Base-by-base conservation (phyloP, 1,140 invertebrate genomes). In the Eupeodes corollae region DNA sequence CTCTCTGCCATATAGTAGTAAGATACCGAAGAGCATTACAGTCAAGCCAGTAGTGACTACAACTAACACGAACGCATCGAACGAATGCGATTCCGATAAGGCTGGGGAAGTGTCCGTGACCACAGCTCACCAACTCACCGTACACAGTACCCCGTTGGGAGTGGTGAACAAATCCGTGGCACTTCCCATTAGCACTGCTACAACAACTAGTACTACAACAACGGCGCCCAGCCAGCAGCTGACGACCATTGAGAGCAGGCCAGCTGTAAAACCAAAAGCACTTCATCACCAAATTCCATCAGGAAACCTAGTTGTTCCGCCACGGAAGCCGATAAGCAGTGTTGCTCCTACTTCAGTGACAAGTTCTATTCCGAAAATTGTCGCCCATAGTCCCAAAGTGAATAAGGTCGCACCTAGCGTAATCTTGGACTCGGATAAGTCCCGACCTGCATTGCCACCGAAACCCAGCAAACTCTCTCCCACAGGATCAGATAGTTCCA, bases 271-370 rank as follows among this genome's bases (percentile, higher is more conserved):
- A 42, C 56, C 63, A 3, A 53, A 65, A 15, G 59, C 57, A 10
- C 19, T 55, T 49, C 50, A 54, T 18, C 59, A 62, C 21, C 49
- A 51, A 34, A 47, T 52, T 13, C 49, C 61, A 13, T 49, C 54
- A 30, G 59, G 53, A 15, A 50, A 60, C 43, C 37, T 65, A 38
- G 59, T 56, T 2, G 66, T 68, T 45, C 71, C 65, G 1, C 73
- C 75, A 43, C 73, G 82, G 62, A 83, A 83, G 63, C 86, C 86
- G 44, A 82, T 88, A 45, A 88, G 84, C 56, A 88, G 84, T 68
- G 85, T 88, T 38, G 83, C 84, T 44, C 85, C 84, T 21, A 86
- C 80, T 54, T 78, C 78, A 45, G 72, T 82, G 52, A 78, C 79
- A 61, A 48, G 50, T 56, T 49, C 58, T 69, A 82, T 65, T 78